Base-by-base conservation (phyloP, 2,797 vertebrate genomes). In the Protonibea diacanthus region DNA sequence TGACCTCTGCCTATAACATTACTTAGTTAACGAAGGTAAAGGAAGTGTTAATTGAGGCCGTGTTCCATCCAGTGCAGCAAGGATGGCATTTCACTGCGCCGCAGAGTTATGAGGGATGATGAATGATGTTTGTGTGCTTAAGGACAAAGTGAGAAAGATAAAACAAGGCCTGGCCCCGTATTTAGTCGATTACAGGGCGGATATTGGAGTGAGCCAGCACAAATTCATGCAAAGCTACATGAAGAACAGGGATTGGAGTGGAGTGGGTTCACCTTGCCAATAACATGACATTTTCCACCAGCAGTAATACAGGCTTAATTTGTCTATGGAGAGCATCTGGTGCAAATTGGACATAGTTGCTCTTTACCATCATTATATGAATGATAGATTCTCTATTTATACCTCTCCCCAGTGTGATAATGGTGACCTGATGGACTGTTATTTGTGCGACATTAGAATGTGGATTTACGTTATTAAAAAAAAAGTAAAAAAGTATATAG, bases 231-330 rank as follows among this genome's bases (percentile, higher is more conserved):
- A 82, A 79, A 87, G 83, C 85, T 52, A 71, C 80, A 72, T 79
- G 52, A 61, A 80, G 83, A 87, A 57, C 74, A 65, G 58, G 52
- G 75, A 75, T 61, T 82, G 72, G 80, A 89, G 81, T 69, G 74
- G 70, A 84, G 83, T 74, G 80, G 78, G 72, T 86, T 89, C 88
- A 93, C 87, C 89, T 89, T 94, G 92, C 92, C 94, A 94, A 92
- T 90, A 90, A 84, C 89, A 85, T 93, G 91, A 93, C 92, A 94
- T 95, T 94, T 92, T 91, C 87, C 80, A 90, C 86, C 74, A 81
- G 86, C 85, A 81, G 87, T 92, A 93, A 88, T 73, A 76, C 86
- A 68, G 86, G 78, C 89, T 92, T 89, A 87, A 90, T 92, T 90
- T 53, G 5, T 76, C 92, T 90, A 88, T 82, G 88, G 87, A 83